Base-by-base conservation (phyloP, 1,140 invertebrate genomes). In the Limonius californicus region DNA sequence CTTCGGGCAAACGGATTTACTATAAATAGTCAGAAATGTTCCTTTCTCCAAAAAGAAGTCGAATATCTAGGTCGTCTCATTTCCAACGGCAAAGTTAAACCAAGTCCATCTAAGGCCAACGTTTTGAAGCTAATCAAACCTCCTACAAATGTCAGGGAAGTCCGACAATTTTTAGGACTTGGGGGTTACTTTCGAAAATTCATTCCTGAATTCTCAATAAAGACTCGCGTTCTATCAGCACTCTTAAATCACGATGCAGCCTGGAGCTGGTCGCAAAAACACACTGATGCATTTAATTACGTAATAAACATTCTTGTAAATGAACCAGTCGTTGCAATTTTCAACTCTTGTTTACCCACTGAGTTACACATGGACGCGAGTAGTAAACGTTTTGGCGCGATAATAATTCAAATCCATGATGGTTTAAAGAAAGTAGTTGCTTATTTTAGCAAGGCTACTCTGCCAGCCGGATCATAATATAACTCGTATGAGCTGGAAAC, bases 291-390 rank as follows among this genome's bases (percentile, higher is more conserved):
- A 47, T 20, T 27, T 1, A 2, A 6, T 15, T 20, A 62, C 8
- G 18, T 62, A 9, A 20, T 57, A 15, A 8, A 16, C 8, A 15
- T 14, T 56, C 63, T 62, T 43, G 60, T 32, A 27, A 53, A 16
- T 27, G 47, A 39, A 62, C 65, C 59, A 4, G 45, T 64, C 2
- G 19, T 64, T 30, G 11, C n/a, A n/a, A 59, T 62, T 18, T 65
- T 58, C 30, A 53, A 74, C 57, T 61, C 64, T 8, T 16, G 47
- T 1, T 55, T 54, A 23, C 54, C 54, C 35, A 72, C 67, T 0
- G 70, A 74, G 54, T 55, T 76, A 15, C 73, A 77, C 50, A 75
- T 70, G 8, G 74, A 75, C 53, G 71, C 76, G 7, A 66, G 67
- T 54, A 16, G 42, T 27, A 19, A 68, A n/a, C 71, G 74, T 9